phyloP scores from a whole-genome alignment of 2,113 vertebrate species.

The Mola mola region DNA sequence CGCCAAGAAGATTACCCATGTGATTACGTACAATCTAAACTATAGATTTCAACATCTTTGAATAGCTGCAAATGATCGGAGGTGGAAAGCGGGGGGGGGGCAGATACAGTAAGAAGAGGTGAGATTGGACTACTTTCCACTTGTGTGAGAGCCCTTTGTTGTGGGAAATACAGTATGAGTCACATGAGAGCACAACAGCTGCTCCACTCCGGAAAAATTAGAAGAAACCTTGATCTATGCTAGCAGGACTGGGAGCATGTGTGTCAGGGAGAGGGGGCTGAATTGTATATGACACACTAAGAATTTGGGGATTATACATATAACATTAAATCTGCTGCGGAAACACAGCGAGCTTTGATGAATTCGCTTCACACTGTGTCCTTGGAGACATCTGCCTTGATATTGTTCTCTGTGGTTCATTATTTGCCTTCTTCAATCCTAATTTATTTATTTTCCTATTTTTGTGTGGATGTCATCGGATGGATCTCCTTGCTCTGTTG shows the following conservation, averaged over 20 bases:
- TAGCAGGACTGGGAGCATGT: slow-evolving; percentile 6
- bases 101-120: slow-evolving; percentile 10
- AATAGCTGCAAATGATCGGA: too few relatives aligned
- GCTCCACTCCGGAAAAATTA: slow-evolving; percentile 41
- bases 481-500: slow-evolving; percentile 27
- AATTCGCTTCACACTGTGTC: slow-evolving; percentile 15
- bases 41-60: slow-evolving; percentile 4
- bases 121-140: slow-evolving; percentile 12
- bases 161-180: slow-evolving; percentile 44
- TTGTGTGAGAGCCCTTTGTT: slow-evolving; percentile 30
- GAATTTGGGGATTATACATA: slow-evolving; percentile 25
- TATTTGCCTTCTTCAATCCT: slow-evolving; percentile 23
- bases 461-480: slow-evolving; percentile 15
- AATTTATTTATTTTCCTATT: slow-evolving; percentile 30
- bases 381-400: slow-evolving; percentile 33
- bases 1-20: slow-evolving; percentile 12
- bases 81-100: neutral
- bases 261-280: slow-evolving; percentile 12
- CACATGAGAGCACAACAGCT: slow-evolving; percentile 49
- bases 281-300: slow-evolving; percentile 31
- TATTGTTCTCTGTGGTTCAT: slow-evolving; percentile 22
- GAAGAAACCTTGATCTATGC: slow-evolving; percentile 39
- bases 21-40: slow-evolving; percentile 27
- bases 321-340: slow-evolving; percentile 12
- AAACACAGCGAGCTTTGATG: slow-evolving; percentile 23